A percentile compares a stretch with the other conserved stretches of the same genome.
Conservation (phyloP, 2,113 vertebrate species). For the Todiramphus chloris region DNA sequence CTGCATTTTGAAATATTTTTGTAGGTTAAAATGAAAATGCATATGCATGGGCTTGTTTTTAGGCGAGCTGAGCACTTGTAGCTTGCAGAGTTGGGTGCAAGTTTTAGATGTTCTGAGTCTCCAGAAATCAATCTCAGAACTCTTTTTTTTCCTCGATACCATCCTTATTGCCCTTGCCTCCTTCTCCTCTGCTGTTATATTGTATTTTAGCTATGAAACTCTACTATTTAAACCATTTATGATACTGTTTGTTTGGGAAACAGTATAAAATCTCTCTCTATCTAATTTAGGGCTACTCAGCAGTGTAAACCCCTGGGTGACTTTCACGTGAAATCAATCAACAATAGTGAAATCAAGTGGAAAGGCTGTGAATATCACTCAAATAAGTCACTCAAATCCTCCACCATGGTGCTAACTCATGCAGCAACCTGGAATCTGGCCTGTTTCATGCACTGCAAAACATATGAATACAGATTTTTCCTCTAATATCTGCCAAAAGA, state of each 20-base stretch:
- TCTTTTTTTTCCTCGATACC: neutral
- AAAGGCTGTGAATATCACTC: neutral
- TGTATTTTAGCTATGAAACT: conserved; percentile 9
- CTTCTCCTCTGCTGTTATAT: neutral
- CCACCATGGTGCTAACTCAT: neutral
- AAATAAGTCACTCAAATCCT: neutral
- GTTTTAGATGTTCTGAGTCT: conserved; percentile 24
- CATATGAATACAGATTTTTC: neutral
- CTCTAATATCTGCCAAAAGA: neutral
- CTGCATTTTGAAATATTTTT: conserved; percentile 59
- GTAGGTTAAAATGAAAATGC: conserved; percentile 54
- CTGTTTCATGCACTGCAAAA: neutral
- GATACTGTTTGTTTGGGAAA: neutral
- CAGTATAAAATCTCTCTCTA: neutral
- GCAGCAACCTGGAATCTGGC: neutral
- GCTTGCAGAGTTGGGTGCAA: neutral
- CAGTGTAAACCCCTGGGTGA: neutral
- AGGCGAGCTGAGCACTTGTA: neutral
- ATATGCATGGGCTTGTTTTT: conserved; percentile 51
- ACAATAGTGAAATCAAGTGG: neutral
- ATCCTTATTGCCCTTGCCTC: neutral
- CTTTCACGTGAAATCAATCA: neutral
- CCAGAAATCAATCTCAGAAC: neutral
- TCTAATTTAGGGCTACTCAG: neutral
- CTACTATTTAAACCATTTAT: neutral